Evolutionary conservation across 2,113 vertebrate genomes (phyloP), one percentile per base, ranked within the genome.

Genomic region (Daboia siamensis): DNA sequence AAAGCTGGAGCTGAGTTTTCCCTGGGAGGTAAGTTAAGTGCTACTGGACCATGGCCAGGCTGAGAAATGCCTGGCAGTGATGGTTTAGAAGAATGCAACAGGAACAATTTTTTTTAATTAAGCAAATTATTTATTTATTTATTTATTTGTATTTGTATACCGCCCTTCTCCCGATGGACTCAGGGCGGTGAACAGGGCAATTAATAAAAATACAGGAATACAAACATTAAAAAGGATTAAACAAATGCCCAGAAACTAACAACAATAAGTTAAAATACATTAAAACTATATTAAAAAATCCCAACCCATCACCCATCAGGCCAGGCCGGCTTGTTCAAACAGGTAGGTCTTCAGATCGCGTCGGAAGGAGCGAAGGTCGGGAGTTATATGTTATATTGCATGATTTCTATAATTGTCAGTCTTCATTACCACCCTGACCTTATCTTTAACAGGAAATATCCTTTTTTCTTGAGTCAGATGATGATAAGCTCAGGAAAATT

Each of bases 371-470:
- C n/a, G n/a, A n/a, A n/a, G n/a, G n/a, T n/a, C n/a, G n/a, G n/a
- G n/a, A n/a, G n/a, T n/a, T n/a, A n/a, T n/a, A 91, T 44, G 51
- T 92, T 84, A 20, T 44, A 0, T 92, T 94, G 26, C 33, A 91
- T 85, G 26, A 1, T 13, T 23, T 88, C 23, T 88, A 29, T 59
- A 0, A 8, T 0, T 0, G 0, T 2, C 59, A 55, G 0, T 33
- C 69, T 86, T 89, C 6, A 1, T 2, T 0, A 1, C 52, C 20
- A 39, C 39, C 3, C 9, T 61, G 20, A 1, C 87, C 26, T 89
- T 0, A 74, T 74, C 26, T 89, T 84, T 2, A 46, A 44, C 24
- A 56, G 8, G 23, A 80, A 88, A 46, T 23, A 20, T 69, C 8
- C 55, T 29, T 85, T 39, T 87, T 52, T 26, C 51, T 59, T 87